Percentiles rank a stretch among this genome's conserved stretches.
phyloP scores from a whole-genome alignment of 1,140 invertebrate species.

The Ceratosolen fusciceps region DNA sequence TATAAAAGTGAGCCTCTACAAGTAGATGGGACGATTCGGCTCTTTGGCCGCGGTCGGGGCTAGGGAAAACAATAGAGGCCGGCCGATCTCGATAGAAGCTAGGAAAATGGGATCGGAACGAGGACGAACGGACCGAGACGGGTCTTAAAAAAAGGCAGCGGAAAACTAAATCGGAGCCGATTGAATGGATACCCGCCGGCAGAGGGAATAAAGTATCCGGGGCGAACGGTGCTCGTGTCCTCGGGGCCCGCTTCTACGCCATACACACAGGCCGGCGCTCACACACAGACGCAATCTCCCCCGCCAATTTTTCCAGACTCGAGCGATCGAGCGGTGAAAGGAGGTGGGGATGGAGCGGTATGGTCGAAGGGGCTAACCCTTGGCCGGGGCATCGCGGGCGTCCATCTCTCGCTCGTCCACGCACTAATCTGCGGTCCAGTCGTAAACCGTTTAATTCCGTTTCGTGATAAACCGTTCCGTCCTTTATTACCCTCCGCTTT shows the following conservation, averaged over 20 bases:
- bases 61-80: not conserved
- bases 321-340: no score
- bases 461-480: conserved; percentile 69
- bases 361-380: not conserved
- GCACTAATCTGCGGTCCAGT: conserved; percentile 71
- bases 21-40: not conserved
- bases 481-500: conserved; percentile 59
- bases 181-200: conserved; percentile 38
- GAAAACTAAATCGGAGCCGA: conserved; percentile 9
- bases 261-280: no score
- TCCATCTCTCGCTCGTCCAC: conserved; percentile 61
- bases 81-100: not conserved
- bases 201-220: conserved; percentile 11
- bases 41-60: not conserved
- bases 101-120: conserved; percentile 12
- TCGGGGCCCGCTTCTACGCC: not conserved
- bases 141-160: not conserved
- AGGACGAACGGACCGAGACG: not conserved
- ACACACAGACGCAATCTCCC: no score
- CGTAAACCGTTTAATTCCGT: conserved; percentile 72
- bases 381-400: conserved; percentile 56
- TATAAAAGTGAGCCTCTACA: not conserved
- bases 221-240: not conserved
- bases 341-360: no score
- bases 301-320: no score